Conservation (phyloP, 2,888 invertebrate species). For the Heliothis peltigera region DNA sequence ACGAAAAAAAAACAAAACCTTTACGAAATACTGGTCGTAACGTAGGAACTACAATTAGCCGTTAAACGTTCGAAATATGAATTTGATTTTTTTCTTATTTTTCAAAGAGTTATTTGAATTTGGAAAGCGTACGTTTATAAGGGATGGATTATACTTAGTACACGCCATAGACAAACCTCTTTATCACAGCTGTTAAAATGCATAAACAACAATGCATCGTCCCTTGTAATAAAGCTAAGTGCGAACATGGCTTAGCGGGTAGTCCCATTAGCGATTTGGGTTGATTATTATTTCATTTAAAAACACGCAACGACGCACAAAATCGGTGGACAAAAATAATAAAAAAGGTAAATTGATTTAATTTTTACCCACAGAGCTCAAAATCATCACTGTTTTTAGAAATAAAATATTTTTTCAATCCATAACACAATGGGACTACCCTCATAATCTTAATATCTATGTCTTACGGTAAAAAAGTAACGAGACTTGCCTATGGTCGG, state of each 20-base stretch:
- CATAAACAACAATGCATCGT: constrained; percentile 84
- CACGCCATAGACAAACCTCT: constrained; percentile 86
- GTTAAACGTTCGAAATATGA: constrained; percentile 65
- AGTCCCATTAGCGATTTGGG: constrained; percentile 16
- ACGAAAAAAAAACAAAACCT: constrained; percentile 64
- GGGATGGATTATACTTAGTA: constrained; percentile 49
- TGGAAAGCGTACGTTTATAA: constrained; percentile 63
- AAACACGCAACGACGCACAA: no score
- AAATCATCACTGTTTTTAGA: neutral
- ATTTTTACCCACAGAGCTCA: no score
- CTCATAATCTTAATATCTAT: constrained; percentile 82
- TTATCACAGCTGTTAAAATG: constrained; percentile 89
- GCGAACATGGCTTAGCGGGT: constrained; percentile 80
- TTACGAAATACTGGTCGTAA: constrained; percentile 86
- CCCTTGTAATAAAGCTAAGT: constrained; percentile 84
- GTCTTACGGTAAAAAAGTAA: constrained; percentile 85
- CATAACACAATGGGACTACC: constrained; percentile 37
- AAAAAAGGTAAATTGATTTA: no score
- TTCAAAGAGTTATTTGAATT: constrained; percentile 46
- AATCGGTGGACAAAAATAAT: no score
- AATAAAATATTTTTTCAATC: constrained; percentile 29
- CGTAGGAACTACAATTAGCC: constrained; percentile 88
- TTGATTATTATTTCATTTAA: constrained; percentile 4
- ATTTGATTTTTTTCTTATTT: constrained; percentile 51
- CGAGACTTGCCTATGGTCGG: constrained; percentile 86